A percentile compares a stretch with the other conserved stretches of the same genome.
Conservation (phyloP, 2,888 invertebrate genomes). For the Pollenia amentaria region DNA sequence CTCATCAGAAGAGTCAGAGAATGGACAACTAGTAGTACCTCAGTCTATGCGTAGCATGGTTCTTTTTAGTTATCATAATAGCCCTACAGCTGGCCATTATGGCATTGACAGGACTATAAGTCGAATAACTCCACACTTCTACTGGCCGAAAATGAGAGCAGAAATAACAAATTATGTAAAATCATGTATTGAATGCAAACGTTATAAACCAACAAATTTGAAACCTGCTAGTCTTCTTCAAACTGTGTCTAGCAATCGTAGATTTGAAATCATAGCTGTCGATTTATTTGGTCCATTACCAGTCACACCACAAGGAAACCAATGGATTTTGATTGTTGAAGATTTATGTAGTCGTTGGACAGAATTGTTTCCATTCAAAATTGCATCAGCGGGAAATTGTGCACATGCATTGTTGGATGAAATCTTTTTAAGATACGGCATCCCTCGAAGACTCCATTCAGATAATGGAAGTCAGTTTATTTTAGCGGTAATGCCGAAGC, state of each 20-base stretch:
- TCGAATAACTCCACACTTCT: no score
- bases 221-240: conserved; percentile 49
- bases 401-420: conserved; percentile 38
- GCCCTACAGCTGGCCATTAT: no score
- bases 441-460: conserved; percentile 25
- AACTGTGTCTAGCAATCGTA: conserved; percentile 40
- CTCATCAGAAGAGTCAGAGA: no score
- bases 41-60: no score
- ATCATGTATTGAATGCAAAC: conserved; percentile 26
- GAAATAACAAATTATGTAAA: no score
- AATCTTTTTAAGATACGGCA: conserved; percentile 33
- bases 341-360: conserved; percentile 75
- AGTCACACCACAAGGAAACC: conserved; percentile 13
- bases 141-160: no score
- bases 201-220: conserved; percentile 46
- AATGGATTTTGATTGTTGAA: conserved; percentile 69
- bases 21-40: no score
- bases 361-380: conserved; percentile 30
- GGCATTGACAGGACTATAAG: no score
- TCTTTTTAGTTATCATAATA: no score
- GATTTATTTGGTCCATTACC: not conserved
- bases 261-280: conserved; percentile 40
- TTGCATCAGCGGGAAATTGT: conserved; percentile 39
- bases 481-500: conserved; percentile 78
- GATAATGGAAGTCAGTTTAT: conserved; percentile 41